Conservation (phyloP, 2,888 invertebrate genomes). For the Catocala fraxini region DNA sequence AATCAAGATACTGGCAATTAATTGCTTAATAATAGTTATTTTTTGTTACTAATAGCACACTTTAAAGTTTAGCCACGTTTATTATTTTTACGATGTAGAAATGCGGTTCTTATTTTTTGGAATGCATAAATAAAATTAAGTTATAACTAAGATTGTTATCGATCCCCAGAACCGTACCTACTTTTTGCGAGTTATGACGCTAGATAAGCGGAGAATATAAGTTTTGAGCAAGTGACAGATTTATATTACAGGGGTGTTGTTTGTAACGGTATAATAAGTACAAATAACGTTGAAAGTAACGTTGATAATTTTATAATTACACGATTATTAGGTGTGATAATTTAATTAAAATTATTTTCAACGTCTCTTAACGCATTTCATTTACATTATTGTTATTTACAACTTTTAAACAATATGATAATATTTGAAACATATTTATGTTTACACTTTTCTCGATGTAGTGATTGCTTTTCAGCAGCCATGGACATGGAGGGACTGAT, state of each 20-base stretch:
- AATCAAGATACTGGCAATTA: constrained; percentile 63
- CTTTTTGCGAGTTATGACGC: constrained; percentile 29
- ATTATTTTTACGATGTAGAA: neutral
- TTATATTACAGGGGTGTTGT: constrained; percentile 19
- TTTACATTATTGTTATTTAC: too few relatives aligned
- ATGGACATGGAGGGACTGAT: too few relatives aligned
- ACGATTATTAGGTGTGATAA: too few relatives aligned
- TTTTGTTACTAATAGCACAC: constrained; percentile 47
- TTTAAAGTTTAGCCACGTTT: constrained; percentile 16
- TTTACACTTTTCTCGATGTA: too few relatives aligned
- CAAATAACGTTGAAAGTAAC: too few relatives aligned
- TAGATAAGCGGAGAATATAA: constrained; percentile 31
- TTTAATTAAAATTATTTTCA: too few relatives aligned
- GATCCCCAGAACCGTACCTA: constrained; percentile 23
- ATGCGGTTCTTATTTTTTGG: constrained; percentile 7
- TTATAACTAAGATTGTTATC: constrained; percentile 33
- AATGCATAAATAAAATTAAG: constrained; percentile 26
- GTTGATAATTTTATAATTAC: too few relatives aligned
- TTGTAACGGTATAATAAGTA: too few relatives aligned
- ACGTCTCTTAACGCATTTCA: too few relatives aligned
- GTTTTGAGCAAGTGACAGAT: constrained; percentile 34
- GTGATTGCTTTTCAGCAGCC: too few relatives aligned
- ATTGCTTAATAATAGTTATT: constrained; percentile 51
- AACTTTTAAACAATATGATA: too few relatives aligned
- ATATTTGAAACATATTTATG: too few relatives aligned